Evolutionary conservation across 1,140 invertebrate genomes (phyloP).

Genomic region (Xylocopa sonorina): DNA sequence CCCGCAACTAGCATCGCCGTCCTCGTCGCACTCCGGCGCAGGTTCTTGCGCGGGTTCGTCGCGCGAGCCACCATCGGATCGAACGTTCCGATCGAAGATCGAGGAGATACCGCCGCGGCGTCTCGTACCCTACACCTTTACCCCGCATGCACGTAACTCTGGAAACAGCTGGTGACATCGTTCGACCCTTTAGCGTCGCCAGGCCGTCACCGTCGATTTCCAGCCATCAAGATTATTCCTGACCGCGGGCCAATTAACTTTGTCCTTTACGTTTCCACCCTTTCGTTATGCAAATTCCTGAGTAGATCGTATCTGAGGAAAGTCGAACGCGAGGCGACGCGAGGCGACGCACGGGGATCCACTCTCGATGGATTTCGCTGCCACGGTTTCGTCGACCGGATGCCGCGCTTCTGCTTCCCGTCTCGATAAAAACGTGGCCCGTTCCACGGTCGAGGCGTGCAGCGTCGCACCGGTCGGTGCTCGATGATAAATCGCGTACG

Average conservation of each 20-base stretch:
- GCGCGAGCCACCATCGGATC: not conserved
- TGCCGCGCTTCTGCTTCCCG: not conserved
- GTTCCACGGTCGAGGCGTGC: not conserved
- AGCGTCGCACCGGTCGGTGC: not conserved
- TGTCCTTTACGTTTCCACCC: not conserved
- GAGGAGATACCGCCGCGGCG: not conserved
- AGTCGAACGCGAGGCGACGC: no score
- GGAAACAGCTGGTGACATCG: conserved; percentile 36
- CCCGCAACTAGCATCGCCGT: not conserved
- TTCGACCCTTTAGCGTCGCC: conserved; percentile 10
- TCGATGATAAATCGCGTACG: conserved; percentile 11
- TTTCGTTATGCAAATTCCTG: conserved; percentile 17
- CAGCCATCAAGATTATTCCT: conserved; percentile 15
- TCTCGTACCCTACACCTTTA: not conserved
- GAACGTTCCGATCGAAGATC: conserved; percentile 11
- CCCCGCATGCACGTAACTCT: not conserved
- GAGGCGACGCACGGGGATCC: not conserved
- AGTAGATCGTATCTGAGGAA: conserved; percentile 18
- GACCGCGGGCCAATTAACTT: conserved; percentile 9
- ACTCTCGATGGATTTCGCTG: not conserved
- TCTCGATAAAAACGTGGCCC: not conserved
- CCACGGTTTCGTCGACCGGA: not conserved
- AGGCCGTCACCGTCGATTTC: conserved; percentile 19
- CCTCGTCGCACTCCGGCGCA: not conserved
- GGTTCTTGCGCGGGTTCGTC: not conserved